Evolutionary conservation across 2,797 vertebrate genomes (phyloP), one percentile per base, ranked within the genome.

Genomic region (Dipus sagitta): DNA sequence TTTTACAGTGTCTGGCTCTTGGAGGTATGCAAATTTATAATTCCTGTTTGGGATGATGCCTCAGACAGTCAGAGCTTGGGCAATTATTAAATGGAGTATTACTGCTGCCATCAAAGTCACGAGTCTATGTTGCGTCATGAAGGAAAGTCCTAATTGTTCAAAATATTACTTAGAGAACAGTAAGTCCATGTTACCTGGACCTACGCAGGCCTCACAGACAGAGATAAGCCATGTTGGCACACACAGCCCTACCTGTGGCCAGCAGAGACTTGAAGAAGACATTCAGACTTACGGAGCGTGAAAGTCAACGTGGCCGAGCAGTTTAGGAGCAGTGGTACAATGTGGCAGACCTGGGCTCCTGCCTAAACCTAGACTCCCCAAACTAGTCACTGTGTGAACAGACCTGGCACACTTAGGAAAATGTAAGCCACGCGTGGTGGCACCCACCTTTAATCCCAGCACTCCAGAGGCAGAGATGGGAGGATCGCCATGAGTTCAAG

Each of bases 121-220:
- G 1, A 71, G 6, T 58, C 24, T 75, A 72, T 17, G 21, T 42
- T 12, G 64, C 28, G 21, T 64, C 68, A 20, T 72, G 67, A 70
- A 86, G 62, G 92, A 87, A 64, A n/a, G 72, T 47, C 32, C 23
- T 52, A 70, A 28, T 38, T 84, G 74, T 75, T 64, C 84, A 89
- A 87, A 47, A 34, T 9, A 24, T 1, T 26, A 71, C 68, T 28
- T 18, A 38, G n/a, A 86, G 54, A 88, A 88, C 65, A 89, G 67
- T 75, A 78, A 77, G 67, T 17, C 70, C 71, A 80, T 11, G 26
- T 71, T 60, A 62, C 67, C 54, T 90, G 54, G 28, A 32, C 8
- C 65, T 81, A 64, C 60, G 12, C 28, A 32, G 72, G 71, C 34
- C 54, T 89, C 85, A 34, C 52, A 92, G 65, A 65, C 54, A 47